phyloP scores from a whole-genome alignment of 2,797 vertebrate genomes.

The Epinephelus awoara region DNA sequence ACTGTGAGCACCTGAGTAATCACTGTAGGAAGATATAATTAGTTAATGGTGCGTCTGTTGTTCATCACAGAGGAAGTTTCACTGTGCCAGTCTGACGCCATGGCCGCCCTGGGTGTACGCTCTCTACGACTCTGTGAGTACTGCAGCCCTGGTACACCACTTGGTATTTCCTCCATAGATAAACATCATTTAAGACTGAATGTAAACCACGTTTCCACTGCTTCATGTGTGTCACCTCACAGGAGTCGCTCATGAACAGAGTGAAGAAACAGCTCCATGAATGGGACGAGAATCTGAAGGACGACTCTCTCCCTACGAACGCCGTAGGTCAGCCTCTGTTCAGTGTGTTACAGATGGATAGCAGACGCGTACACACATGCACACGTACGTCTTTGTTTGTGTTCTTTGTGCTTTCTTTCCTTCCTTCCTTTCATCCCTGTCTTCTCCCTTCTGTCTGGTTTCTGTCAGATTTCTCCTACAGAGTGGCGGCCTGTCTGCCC shows the following conservation, averaged over 20 bases:
- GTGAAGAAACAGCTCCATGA: constrained; percentile 97
- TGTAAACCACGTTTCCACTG: constrained; percentile 36
- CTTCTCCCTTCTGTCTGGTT: constrained; percentile 37
- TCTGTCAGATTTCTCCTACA: constrained; percentile 95
- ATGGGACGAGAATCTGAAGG: constrained; percentile 98
- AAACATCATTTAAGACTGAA: constrained; percentile 35
- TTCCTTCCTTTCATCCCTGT: constrained; percentile 41
- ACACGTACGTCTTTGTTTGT: constrained; percentile 29
- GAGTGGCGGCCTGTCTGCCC: constrained; percentile 97
- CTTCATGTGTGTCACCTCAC: constrained; percentile 38
- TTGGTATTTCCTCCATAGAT: constrained; percentile 20
- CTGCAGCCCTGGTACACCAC: background rate
- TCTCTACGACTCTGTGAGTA: constrained; percentile 97
- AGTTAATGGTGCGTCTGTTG: constrained; percentile 31
- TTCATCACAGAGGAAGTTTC: constrained; percentile 91
- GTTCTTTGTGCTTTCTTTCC: constrained; percentile 19
- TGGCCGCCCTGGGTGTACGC: constrained; percentile 99
- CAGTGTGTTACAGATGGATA: constrained; percentile 39
- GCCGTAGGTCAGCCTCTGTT: constrained; percentile 89
- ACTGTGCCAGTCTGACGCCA: constrained; percentile 94
- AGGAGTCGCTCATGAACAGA: constrained; percentile 94
- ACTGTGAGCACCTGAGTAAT: background rate
- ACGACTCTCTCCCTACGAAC: constrained; percentile 95
- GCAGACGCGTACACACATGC: constrained; percentile 9
- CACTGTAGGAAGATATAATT: background rate